Conservation (phyloP, 2,797 vertebrate genomes). For the Trachurus trachurus region DNA sequence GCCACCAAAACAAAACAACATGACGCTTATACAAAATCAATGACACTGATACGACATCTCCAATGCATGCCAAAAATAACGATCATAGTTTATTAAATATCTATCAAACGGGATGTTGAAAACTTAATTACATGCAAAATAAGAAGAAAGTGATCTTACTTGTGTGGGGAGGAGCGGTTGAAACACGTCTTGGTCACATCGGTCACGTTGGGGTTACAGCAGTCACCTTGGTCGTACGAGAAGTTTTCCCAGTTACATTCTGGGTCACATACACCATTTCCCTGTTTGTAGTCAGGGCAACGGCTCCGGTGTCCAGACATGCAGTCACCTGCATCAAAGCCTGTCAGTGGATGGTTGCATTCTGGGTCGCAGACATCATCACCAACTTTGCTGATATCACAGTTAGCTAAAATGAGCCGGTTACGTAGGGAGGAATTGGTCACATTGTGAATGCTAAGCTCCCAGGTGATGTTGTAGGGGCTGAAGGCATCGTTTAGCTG, state of each 20-base stretch:
- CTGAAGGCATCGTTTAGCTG: slow-evolving; percentile 93
- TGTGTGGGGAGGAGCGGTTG: slow-evolving; percentile 94
- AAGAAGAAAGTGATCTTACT: slow-evolving; percentile 84
- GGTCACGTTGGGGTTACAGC: slow-evolving; percentile 95
- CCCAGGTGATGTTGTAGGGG: slow-evolving; percentile 97
- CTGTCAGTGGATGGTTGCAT: slow-evolving; percentile 96
- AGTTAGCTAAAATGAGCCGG: slow-evolving; percentile 95
- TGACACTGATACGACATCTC: no score
- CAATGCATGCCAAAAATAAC: no score
- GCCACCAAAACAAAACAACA: no score
- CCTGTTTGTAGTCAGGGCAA: slow-evolving; percentile 89
- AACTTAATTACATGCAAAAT: slow-evolving; percentile 28
- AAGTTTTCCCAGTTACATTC: slow-evolving; percentile 96
- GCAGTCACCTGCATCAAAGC: slow-evolving; percentile 95
- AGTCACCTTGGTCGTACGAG: slow-evolving; percentile 94
- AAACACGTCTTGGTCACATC: slow-evolving; percentile 99
- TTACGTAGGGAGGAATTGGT: slow-evolving; percentile 93
- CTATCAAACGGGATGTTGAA: slow-evolving; percentile 30
- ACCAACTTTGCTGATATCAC: slow-evolving; percentile 96
- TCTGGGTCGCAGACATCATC: slow-evolving; percentile 93
- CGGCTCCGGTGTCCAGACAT: slow-evolving; percentile 81
- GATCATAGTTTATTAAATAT: no score
- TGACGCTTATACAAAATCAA: no score
- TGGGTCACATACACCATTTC: slow-evolving; percentile 93
- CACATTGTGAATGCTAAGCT: slow-evolving; percentile 94